Percentiles rank a stretch among this genome's conserved stretches.
Evolutionary conservation across 2,888 invertebrate genomes (phyloP).

Genomic region (Agrochola lychnidis): DNA sequence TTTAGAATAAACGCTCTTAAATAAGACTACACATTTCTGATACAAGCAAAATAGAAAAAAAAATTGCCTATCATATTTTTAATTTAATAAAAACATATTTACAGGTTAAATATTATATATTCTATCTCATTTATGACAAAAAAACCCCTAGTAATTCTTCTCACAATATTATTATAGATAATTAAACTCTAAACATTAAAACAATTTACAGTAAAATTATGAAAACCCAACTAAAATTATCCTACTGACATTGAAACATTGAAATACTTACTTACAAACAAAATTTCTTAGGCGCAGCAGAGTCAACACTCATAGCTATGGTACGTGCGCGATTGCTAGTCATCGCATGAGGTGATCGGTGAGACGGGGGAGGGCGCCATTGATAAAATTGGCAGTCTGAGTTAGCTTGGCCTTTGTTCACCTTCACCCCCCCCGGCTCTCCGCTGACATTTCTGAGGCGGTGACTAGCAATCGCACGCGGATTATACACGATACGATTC

Average conservation of each 20-base stretch:
- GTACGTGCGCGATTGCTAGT: too few species aligned
- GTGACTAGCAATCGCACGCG: too few species aligned
- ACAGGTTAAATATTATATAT: neutral
- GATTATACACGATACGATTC: conserved; percentile 13
- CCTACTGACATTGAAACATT: neutral
- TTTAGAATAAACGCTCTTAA: neutral
- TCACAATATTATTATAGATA: conserved; percentile 19
- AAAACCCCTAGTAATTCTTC: conserved; percentile 4
- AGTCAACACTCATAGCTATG: neutral
- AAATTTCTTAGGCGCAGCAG: neutral
- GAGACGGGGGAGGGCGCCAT: too few species aligned
- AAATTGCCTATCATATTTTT: neutral
- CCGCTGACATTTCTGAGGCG: too few species aligned
- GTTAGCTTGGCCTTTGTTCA: too few species aligned
- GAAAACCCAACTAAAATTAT: neutral
- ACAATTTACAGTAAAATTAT: conserved; percentile 6
- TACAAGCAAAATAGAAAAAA: neutral
- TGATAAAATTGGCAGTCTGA: too few species aligned
- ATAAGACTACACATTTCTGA: neutral
- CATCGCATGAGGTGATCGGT: too few species aligned
- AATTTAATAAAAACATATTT: neutral
- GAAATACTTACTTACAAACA: neutral
- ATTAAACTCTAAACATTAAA: conserved; percentile 11
- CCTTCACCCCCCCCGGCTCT: too few species aligned
- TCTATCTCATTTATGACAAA: neutral